A percentile compares a stretch with the other conserved stretches of the same genome.
phyloP scores from a whole-genome alignment of 2,888 invertebrate species.

The Parapristionchus giblindavisi region DNA sequence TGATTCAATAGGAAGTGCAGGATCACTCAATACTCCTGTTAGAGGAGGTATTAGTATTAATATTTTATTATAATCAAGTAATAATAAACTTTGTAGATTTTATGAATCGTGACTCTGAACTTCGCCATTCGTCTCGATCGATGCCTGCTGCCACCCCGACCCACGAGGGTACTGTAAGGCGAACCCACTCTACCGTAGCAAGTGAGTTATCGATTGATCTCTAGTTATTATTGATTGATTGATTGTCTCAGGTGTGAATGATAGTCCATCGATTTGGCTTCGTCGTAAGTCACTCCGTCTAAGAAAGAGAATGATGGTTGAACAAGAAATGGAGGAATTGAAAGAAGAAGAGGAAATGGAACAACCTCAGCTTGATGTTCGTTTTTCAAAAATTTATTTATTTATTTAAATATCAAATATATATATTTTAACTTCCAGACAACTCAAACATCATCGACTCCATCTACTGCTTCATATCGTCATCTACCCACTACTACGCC shows the following conservation, averaged over 20 bases:
- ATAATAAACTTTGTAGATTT: not conserved
- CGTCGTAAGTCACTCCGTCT: slow-evolving; percentile 36
- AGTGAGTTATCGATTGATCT: slow-evolving; percentile 5
- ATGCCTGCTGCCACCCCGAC: slow-evolving; percentile 25
- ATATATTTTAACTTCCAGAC: not conserved
- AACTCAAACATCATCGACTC: slow-evolving; percentile 5
- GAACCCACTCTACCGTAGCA: slow-evolving; percentile 24
- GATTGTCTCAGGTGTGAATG: slow-evolving; percentile 14
- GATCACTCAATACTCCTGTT: slow-evolving; percentile 24
- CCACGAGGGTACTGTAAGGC: slow-evolving; percentile 25
- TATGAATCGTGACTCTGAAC: slow-evolving; percentile 31
- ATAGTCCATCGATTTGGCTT: slow-evolving; percentile 32
- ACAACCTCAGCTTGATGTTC: not conserved
- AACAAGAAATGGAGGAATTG: slow-evolving; percentile 33
- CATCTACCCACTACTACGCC: not conserved
- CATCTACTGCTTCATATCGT: slow-evolving; percentile 6
- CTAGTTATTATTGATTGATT: not conserved
- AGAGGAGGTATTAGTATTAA: slow-evolving; percentile 14
- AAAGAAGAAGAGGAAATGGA: slow-evolving; percentile 36
- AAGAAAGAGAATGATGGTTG: slow-evolving; percentile 5
- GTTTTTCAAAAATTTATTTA: not conserved
- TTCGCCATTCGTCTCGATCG: slow-evolving; percentile 28
- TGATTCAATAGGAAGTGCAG: slow-evolving; percentile 28
- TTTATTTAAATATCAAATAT: not conserved
- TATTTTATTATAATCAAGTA: not conserved